Conservation (phyloP, 2,113 vertebrate genomes). For the Crotalus helleri region DNA sequence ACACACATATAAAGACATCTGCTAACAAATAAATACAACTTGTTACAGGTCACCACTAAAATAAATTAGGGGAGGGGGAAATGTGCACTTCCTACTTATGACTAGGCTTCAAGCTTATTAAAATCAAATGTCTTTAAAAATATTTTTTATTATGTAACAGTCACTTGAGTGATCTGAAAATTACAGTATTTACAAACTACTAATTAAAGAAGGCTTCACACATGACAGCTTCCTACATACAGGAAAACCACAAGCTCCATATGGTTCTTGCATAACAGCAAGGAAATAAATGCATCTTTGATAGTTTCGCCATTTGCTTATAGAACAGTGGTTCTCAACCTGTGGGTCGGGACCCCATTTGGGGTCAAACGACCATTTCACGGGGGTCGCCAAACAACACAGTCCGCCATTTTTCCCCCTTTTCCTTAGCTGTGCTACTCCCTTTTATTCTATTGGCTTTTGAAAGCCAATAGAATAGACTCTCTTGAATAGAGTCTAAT, state of each 20-base stretch:
- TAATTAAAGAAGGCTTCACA: neutral
- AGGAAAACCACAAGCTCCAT: neutral
- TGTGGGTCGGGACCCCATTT: no score
- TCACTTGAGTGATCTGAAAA: slow-evolving; percentile 18
- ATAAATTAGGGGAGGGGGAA: slow-evolving; percentile 57
- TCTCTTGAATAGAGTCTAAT: no score
- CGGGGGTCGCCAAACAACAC: no score
- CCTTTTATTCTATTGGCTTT: no score
- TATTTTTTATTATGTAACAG: neutral
- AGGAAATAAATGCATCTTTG: neutral
- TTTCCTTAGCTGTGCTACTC: no score
- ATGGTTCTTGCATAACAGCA: neutral
- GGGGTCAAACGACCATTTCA: no score
- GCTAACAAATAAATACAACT: slow-evolving; percentile 59
- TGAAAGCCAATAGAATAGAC: no score
- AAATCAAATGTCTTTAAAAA: neutral
- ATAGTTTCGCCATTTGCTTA: neutral
- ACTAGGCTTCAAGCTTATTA: slow-evolving; percentile 22
- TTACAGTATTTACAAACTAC: neutral
- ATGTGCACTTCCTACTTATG: slow-evolving; percentile 28
- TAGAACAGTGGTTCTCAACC: neutral
- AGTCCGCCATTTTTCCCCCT: no score
- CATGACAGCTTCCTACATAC: neutral
- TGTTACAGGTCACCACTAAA: slow-evolving; percentile 37
- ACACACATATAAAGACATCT: slow-evolving; percentile 45